Evolutionary conservation across 1,140 invertebrate genomes (phyloP).

Genomic region (Frieseomelitta varia): DNA sequence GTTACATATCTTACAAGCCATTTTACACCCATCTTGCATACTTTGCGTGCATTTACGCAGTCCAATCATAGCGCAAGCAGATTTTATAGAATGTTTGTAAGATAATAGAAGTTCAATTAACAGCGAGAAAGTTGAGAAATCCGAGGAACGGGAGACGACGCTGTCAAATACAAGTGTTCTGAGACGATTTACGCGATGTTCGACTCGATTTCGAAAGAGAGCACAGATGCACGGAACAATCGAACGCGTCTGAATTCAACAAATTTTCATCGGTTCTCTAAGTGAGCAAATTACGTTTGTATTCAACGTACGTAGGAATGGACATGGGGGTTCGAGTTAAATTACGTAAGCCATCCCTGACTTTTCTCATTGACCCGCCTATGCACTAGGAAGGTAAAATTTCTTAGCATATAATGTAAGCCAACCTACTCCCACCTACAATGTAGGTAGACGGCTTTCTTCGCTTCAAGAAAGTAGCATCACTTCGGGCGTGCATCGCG

Average conservation of each 20-base stretch:
- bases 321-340: not conserved
- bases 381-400: slow-evolving; percentile 26
- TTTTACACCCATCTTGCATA: too few relatives aligned
- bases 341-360: slow-evolving; percentile 25
- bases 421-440: slow-evolving; percentile 60
- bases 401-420: slow-evolving; percentile 28
- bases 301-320: not conserved
- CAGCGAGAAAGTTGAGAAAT: not conserved
- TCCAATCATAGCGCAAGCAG: too few relatives aligned
- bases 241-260: not conserved
- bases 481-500: slow-evolving; percentile 65
- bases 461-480: slow-evolving; percentile 72
- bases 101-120: not conserved
- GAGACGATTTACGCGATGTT: not conserved
- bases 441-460: slow-evolving; percentile 77
- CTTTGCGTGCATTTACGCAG: too few relatives aligned
- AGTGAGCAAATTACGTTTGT: not conserved
- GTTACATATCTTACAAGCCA: too few relatives aligned
- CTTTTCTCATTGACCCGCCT: not conserved
- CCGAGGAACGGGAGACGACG: not conserved
- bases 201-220: not conserved
- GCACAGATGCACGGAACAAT: not conserved
- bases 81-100: too few relatives aligned
- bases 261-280: too few relatives aligned
- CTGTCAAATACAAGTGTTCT: not conserved